phyloP scores from a whole-genome alignment of 2,888 invertebrate species.

The Pachliopta kotzebuea region DNA sequence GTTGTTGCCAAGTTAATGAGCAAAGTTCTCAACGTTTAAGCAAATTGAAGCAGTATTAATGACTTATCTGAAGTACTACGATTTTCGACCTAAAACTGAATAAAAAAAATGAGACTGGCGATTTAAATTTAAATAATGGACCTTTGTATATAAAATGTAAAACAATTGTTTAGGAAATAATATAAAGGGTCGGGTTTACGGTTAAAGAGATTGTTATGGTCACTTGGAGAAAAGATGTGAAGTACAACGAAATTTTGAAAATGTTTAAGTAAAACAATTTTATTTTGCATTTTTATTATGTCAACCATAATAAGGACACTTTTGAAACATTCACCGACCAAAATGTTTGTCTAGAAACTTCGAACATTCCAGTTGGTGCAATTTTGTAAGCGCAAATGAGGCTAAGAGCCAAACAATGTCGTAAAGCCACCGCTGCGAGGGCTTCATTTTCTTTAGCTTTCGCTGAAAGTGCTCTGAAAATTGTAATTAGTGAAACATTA shows the following conservation, averaged over 20 bases:
- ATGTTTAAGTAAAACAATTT: not conserved
- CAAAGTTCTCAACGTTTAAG: conserved; percentile 12
- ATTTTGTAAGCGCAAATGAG: conserved; percentile 12
- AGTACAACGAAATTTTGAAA: not conserved
- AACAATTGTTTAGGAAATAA: no score
- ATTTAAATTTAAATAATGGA: no score
- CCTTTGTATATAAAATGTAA: no score
- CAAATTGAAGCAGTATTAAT: conserved; percentile 7
- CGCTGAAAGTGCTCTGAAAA: conserved; percentile 5
- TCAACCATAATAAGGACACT: not conserved
- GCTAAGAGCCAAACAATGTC: conserved; percentile 16
- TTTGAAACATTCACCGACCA: not conserved
- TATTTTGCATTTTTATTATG: conserved; percentile 1
- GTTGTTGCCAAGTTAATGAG: conserved; percentile 17
- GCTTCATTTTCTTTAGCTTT: conserved; percentile 16
- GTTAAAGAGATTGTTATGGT: no score
- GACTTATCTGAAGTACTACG: not conserved
- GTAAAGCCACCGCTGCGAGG: conserved; percentile 7
- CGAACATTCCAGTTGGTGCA: conserved; percentile 6
- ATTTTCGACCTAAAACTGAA: not conserved
- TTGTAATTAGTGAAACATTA: conserved; percentile 11
- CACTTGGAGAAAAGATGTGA: no score
- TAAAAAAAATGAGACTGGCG: not conserved
- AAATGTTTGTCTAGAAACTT: conserved; percentile 10
- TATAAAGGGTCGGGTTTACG: no score